Conservation (phyloP, 1,140 invertebrate genomes). For the Phthorimaea operculella region DNA sequence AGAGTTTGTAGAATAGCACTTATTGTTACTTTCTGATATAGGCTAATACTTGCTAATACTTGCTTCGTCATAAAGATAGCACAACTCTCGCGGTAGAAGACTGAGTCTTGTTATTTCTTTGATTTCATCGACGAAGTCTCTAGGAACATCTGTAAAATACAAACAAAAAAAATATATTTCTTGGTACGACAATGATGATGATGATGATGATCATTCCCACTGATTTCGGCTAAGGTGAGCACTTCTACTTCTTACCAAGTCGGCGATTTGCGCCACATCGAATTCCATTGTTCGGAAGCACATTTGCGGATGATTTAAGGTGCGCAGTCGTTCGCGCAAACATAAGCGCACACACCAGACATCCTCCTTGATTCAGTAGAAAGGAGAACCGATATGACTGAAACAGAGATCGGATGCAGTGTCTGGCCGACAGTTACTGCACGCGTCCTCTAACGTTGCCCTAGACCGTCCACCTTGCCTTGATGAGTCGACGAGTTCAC, state of each 20-base stretch:
- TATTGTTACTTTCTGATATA: too few species aligned
- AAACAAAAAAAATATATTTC: not conserved
- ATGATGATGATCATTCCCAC: not conserved
- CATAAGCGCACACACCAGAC: too few species aligned
- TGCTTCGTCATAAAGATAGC: not conserved
- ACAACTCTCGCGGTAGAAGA: not conserved
- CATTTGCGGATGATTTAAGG: not conserved
- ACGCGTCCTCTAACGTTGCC: too few species aligned
- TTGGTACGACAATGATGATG: not conserved
- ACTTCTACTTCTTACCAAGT: not conserved
- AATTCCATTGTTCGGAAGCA: not conserved
- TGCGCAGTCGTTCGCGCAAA: too few species aligned
- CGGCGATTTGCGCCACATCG: not conserved
- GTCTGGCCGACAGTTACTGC: too few species aligned
- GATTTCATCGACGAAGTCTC: conserved; percentile 54
- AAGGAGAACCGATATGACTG: too few species aligned
- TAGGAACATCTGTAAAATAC: conserved; percentile 40
- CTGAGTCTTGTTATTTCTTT: conserved; percentile 31
- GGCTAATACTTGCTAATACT: too few species aligned
- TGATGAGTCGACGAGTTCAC: too few species aligned
- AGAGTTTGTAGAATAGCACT: too few species aligned
- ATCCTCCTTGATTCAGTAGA: too few species aligned
- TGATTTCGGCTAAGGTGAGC: not conserved
- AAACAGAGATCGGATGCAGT: too few species aligned
- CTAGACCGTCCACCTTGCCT: too few species aligned